Evolutionary conservation across 2,888 invertebrate species (phyloP), one percentile per base, ranked within the genome.

Genomic region (Drosophila mimica): DNA sequence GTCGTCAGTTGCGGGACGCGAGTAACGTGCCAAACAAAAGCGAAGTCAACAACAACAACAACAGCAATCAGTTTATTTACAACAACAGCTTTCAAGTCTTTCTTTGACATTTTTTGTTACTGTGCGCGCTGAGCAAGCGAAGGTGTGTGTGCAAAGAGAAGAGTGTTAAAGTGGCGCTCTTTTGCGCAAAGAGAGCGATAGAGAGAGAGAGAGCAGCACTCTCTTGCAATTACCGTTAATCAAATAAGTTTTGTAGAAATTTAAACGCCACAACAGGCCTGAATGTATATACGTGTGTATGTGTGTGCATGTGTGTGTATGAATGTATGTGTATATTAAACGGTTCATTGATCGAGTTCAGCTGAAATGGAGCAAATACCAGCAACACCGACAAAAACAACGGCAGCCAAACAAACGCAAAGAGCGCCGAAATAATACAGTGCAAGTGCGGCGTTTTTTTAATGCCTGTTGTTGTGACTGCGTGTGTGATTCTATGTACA

Each of bases 191-290:
- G 11, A 33, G 52, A 46, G 49, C 48, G 64, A 40, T n/a, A n/a
- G 57, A 49, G 54, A 9, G 54, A 28, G 56, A 13, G 68, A 65
- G 60, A 33, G 31, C 15, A 53, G 49, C 54, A 31, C 58, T 52
- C 78, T 81, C 78, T 74, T 70, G 78, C 88, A 76, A 89, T 83
- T 89, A 85, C 89, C 85, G 85, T 85, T 85, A 89, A 85, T 85
- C 88, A 89, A 85, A 85, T 89, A 89, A 84, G 84, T 89, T 85
- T 85, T 89, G 87, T 85, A 89, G 84, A 85, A 89, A 89, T 87
- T 87, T 89, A 80, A 85, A 89, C 89, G 84, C 81, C 80, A 71
- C 76, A 83, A 60, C 78, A 81, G 70, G 70, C 53, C 53, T 59
- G 31, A 52, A 40, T 48, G 5, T 60, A 38, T 43, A 17, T 56